Conservation (phyloP, 2,113 vertebrate genomes). For the Himantopus leucocephalus region DNA sequence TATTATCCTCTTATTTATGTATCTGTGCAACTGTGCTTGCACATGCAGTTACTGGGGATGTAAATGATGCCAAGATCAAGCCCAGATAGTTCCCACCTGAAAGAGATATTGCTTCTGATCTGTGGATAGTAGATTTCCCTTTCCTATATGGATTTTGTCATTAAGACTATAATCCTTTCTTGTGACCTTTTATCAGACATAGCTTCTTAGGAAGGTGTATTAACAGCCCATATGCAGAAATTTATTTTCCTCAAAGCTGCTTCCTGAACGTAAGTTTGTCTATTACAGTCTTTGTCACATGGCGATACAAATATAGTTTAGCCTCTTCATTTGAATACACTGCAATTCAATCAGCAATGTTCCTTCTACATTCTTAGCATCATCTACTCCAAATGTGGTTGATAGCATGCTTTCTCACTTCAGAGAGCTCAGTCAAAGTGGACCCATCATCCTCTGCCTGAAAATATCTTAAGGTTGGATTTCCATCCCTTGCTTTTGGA, state of each 20-base stretch:
- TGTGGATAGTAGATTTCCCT: background rate
- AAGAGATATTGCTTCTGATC: background rate
- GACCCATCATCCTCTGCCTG: background rate
- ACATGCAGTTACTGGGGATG: background rate
- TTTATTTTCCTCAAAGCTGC: background rate
- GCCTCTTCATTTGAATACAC: background rate
- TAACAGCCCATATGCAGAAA: background rate
- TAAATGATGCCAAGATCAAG: background rate
- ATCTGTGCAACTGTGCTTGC: background rate
- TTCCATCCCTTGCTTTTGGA: background rate
- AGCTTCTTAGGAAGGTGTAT: background rate
- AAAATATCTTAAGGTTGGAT: background rate
- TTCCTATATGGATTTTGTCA: background rate
- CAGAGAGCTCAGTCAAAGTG: background rate
- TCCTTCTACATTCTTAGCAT: background rate
- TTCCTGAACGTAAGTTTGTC: background rate
- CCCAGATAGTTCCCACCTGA: background rate
- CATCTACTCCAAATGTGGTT: background rate
- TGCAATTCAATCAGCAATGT: background rate
- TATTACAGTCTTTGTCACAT: background rate
- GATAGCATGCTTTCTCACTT: background rate
- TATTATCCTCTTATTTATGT: background rate
- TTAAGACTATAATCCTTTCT: background rate
- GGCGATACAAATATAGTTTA: background rate
- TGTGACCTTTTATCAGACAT: background rate